phyloP scores from a whole-genome alignment of 2,888 invertebrate genomes.

The Chesias legatella region DNA sequence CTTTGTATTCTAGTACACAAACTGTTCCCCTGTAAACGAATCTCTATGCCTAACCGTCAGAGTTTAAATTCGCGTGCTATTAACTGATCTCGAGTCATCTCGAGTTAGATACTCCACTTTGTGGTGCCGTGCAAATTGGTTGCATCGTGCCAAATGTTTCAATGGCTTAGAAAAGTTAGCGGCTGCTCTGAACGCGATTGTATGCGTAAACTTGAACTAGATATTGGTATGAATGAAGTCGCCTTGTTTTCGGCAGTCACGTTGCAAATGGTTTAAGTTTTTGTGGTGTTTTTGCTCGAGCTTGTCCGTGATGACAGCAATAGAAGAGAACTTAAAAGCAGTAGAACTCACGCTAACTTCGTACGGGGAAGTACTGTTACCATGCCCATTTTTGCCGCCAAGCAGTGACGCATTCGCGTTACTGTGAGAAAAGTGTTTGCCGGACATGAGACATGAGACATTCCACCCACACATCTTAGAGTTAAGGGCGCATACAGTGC shows the following conservation, averaged over 20 bases:
- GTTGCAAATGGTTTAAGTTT: conserved; percentile 1
- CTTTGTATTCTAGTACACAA: conserved; percentile 7
- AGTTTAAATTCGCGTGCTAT: not conserved
- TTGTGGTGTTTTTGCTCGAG: too few relatives aligned
- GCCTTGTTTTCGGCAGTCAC: conserved; percentile 21
- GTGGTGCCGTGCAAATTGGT: conserved; percentile 43
- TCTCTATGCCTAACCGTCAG: not conserved
- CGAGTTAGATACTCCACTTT: conserved; percentile 14
- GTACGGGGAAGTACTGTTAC: too few relatives aligned
- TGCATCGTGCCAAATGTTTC: conserved; percentile 48
- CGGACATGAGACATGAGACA: too few relatives aligned
- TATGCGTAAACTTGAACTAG: conserved; percentile 73
- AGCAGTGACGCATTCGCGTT: too few relatives aligned
- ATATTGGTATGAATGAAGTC: conserved; percentile 58
- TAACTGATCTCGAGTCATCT: too few relatives aligned
- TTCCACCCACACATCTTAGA: too few relatives aligned
- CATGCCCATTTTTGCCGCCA: too few relatives aligned
- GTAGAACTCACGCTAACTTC: too few relatives aligned
- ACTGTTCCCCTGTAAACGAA: not conserved
- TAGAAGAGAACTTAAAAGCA: too few relatives aligned
- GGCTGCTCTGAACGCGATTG: conserved; percentile 41
- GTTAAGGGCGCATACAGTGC: too few relatives aligned
- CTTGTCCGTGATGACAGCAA: too few relatives aligned
- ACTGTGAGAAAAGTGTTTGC: too few relatives aligned
- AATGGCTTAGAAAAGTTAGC: conserved; percentile 29